These are phyloP conservation scores for Isaurus tuberculatus DNA, from an alignment of 92 coral and sea anemone species.

Conservation along the genomic window DNA sequence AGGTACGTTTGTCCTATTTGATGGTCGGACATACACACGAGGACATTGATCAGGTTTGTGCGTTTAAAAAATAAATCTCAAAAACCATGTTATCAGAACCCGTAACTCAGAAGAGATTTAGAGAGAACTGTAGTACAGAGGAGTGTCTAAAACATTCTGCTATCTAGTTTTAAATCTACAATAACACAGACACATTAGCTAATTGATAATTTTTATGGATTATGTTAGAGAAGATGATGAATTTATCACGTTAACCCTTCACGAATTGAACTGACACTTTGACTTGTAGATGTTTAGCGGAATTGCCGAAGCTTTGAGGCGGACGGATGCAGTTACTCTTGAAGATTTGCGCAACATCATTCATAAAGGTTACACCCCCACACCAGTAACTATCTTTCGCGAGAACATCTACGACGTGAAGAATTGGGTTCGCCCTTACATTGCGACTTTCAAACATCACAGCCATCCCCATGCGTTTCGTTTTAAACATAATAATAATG, in stretches of 20 bases:
- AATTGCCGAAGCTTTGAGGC: constrained; percentile 47
- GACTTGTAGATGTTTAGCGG: constrained; percentile 60
- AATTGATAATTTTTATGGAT: background rate
- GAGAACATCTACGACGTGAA: constrained; percentile 68
- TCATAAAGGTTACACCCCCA: constrained; percentile 37
- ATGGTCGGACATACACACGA: constrained; percentile 69
- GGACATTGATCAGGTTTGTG: constrained; percentile 13
- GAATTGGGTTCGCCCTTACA: constrained; percentile 55
- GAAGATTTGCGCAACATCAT: constrained; percentile 30
- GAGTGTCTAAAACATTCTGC: background rate
- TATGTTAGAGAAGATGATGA: background rate
- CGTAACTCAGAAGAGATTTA: too few species aligned
- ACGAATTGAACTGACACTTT: background rate
- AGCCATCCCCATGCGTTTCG: constrained; percentile 65
- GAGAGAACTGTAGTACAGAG: background rate
- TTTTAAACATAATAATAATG: constrained; percentile 51
- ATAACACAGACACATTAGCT: background rate
- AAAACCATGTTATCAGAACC: too few species aligned
- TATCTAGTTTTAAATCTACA: background rate
- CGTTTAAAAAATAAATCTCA: too few species aligned
- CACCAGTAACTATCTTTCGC: constrained; percentile 17
- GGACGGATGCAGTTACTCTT: constrained; percentile 33
- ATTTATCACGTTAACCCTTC: background rate
- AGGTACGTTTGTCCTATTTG: constrained; percentile 64
- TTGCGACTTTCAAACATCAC: constrained; percentile 48